Conservation (phyloP, 2,797 vertebrate species). For the Moxostoma hubbsi region DNA sequence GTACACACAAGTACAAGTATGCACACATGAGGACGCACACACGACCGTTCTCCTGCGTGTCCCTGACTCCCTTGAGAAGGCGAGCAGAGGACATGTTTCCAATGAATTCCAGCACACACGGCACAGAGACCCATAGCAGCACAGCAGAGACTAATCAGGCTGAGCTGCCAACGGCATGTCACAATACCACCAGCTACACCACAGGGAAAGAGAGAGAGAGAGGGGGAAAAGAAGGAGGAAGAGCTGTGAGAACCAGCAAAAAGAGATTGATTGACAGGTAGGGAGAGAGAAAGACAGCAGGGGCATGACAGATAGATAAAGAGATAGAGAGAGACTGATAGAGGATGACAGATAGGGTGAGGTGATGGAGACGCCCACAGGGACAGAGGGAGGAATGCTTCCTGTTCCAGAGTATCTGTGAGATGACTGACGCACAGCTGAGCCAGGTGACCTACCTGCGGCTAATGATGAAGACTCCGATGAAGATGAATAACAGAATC, state of each 20-base stretch:
- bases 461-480: conserved; percentile 95
- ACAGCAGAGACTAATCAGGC: conserved; percentile 50
- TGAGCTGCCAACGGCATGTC: conserved; percentile 50
- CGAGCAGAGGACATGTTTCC: conserved; percentile 34
- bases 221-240: conserved; percentile 29
- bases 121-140: conserved; percentile 22
- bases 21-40: not conserved
- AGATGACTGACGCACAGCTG: not conserved
- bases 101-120: conserved; percentile 38
- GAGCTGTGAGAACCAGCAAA: conserved; percentile 8
- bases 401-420: conserved; percentile 5
- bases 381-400: conserved; percentile 8
- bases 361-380: conserved; percentile 28
- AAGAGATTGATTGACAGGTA: conserved; percentile 42
- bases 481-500: conserved; percentile 93
- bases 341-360: conserved; percentile 40
- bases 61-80: conserved; percentile 29
- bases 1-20: conserved; percentile 13
- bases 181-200: conserved; percentile 48
- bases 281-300: conserved; percentile 32
- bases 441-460: conserved; percentile 83
- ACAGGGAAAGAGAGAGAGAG: conserved; percentile 26
- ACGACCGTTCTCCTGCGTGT: conserved; percentile 7
- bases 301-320: conserved; percentile 25
- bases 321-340: conserved; percentile 32